Evolutionary conservation across 2,113 vertebrate species (phyloP).

Genomic region (Lycaon pictus): DNA sequence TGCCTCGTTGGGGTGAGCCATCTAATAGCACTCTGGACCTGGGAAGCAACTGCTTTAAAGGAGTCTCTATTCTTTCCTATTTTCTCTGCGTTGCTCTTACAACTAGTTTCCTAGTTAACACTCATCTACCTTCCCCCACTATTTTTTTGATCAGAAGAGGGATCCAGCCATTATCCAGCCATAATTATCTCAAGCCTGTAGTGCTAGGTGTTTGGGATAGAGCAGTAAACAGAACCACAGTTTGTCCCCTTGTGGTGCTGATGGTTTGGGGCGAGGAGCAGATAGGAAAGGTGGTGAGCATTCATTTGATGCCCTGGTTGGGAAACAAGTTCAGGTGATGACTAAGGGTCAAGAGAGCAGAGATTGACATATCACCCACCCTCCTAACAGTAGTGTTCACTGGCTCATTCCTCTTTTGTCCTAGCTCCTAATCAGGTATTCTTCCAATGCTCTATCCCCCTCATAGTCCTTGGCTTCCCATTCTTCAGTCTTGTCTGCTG

Average conservation of each 20-base stretch:
- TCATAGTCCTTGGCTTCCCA: not conserved
- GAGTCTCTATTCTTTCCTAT: not conserved
- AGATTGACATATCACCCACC: not conserved
- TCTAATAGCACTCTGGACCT: not conserved
- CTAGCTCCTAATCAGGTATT: not conserved
- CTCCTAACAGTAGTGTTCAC: not conserved
- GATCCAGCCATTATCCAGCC: not conserved
- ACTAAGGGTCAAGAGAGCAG: not conserved
- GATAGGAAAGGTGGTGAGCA: not conserved
- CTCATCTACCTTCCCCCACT: not conserved
- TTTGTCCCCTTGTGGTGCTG: not conserved
- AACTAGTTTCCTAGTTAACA: not conserved
- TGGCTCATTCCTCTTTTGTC: not conserved
- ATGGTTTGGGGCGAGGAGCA: not conserved
- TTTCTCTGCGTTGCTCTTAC: not conserved
- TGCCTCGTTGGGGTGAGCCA: not conserved
- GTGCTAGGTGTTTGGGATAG: not conserved
- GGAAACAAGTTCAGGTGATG: not conserved
- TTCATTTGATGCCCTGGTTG: not conserved
- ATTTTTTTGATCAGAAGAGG: not conserved
- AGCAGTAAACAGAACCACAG: not conserved
- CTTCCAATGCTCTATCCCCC: not conserved
- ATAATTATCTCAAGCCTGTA: not conserved
- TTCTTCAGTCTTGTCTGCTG: not conserved
- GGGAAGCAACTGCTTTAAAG: conserved; percentile 8